Evolutionary conservation across 2,797 vertebrate species (phyloP), one percentile per base, ranked within the genome.

Genomic region (Smutsia temminckii): DNA sequence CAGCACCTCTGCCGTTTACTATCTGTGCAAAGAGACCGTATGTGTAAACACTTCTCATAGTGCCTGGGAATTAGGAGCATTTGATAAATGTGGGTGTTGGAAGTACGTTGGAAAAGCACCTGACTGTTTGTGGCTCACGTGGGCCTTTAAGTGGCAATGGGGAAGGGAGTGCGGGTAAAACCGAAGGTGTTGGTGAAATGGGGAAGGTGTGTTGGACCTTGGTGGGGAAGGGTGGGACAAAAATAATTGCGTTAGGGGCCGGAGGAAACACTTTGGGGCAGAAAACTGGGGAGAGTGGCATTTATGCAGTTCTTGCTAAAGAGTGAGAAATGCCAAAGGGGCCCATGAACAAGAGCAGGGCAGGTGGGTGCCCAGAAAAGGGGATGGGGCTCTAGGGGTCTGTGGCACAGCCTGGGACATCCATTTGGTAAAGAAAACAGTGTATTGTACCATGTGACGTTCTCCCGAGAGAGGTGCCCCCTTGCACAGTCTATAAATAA

Each of bases 111-210:
- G 18, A 27, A 34, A 55, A 34, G n/a, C 57, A 57, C 61, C 91
- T 74, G 83, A 40, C 13, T 0, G 14, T 17, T 27, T 8, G 14
- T 0, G 10, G 51, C 29, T 20, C 11, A 0, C 0, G 18, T 75
- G 71, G 79, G 11, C 40, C 75, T 37, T 68, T 37, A 46, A 42
- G 2, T 17, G 40, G 59, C 29, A 9, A 51, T 7, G 25, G 51
- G 37, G 49, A 55, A 75, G 23, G 49, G 42, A 4, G 14, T 1
- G 1, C 20, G 0, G 4, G 16, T n/a, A 74, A 57, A 81, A 55
- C 61, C 61, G 29, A 42, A 3, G 23, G 32, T 7, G 9, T 63
- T 32, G 9, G 40, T 29, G 61, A 46, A 32, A 2, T 17, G 16
- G 49, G 68, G 72, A 92, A 79, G 81, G 64, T 59, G 74, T 21